Conservation (phyloP, 1,140 invertebrate species). For the Rhopalosiphum padi region DNA sequence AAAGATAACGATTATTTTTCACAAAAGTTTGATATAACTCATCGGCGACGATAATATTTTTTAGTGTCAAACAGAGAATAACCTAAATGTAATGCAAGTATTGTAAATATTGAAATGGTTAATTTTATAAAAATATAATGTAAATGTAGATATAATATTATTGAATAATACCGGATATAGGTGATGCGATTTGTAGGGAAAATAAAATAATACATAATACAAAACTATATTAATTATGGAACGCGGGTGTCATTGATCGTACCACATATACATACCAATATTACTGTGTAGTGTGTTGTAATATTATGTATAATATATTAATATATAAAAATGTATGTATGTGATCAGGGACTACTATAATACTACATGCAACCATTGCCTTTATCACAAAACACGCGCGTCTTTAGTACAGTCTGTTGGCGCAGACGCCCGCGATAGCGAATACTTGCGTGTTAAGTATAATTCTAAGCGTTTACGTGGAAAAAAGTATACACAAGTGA, state of each 20-base stretch:
- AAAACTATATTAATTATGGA: background rate
- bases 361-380: no score
- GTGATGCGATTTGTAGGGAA: background rate
- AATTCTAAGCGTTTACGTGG: background rate
- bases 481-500: background rate
- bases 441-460: background rate
- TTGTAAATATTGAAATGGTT: background rate
- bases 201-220: background rate
- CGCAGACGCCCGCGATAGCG: background rate
- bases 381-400: background rate
- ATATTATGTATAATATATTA: background rate
- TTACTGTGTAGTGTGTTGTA: background rate
- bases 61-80: background rate
- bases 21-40: no score
- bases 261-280: background rate
- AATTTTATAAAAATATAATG: background rate
- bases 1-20: background rate
- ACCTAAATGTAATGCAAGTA: background rate
- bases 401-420: background rate
- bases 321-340: background rate
- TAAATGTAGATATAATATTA: background rate
- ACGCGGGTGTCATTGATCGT: background rate
- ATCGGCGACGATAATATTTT: background rate
- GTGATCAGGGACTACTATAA: background rate
- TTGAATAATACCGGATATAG: background rate